Evolutionary conservation across 2,797 vertebrate species (phyloP).

Genomic region (Parambassis ranga): DNA sequence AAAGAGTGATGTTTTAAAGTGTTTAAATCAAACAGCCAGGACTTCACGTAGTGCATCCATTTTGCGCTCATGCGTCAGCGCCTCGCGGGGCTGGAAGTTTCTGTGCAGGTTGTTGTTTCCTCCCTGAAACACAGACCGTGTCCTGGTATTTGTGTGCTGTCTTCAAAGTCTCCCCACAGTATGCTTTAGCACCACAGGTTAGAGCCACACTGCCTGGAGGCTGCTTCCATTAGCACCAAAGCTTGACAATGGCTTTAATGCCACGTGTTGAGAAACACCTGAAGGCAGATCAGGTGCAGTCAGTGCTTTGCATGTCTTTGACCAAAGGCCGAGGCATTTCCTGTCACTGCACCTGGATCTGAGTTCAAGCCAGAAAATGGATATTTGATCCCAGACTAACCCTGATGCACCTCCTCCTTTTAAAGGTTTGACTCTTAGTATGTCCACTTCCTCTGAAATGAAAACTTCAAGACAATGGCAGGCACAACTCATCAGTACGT

Average conservation of each 20-base stretch:
- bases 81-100: constrained; percentile 46
- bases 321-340: background rate
- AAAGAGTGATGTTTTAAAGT: too few relatives aligned
- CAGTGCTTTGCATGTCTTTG: constrained; percentile 21
- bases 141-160: background rate
- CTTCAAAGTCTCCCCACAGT: background rate
- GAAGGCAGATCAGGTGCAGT: constrained; percentile 26
- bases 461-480: too few relatives aligned
- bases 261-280: constrained; percentile 63
- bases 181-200: background rate
- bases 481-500: too few relatives aligned
- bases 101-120: constrained; percentile 7
- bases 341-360: background rate
- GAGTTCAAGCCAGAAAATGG: background rate
- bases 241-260: constrained; percentile 16
- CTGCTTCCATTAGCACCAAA: too few relatives aligned
- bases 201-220: too few relatives aligned
- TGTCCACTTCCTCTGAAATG: background rate
- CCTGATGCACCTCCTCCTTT: background rate
- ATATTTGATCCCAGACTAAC: too few relatives aligned
- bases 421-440: too few relatives aligned
- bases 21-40: too few relatives aligned
- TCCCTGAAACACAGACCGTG: background rate
- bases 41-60: too few relatives aligned
- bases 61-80: constrained; percentile 39